Conservation (phyloP, 2,797 vertebrate genomes). For the Triplophysa yarkandensis region DNA sequence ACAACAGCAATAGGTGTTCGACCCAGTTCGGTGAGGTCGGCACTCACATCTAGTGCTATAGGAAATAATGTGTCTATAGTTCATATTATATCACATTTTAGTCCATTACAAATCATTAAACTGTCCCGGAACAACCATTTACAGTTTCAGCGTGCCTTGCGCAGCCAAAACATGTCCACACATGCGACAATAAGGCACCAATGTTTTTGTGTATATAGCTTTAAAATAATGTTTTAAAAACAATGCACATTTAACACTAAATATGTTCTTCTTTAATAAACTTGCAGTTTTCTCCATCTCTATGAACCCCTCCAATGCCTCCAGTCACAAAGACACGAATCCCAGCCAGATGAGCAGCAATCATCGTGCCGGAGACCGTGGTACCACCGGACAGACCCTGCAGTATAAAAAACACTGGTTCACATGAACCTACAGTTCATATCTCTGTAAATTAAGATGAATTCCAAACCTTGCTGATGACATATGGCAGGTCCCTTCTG, state of each 20-base stretch:
- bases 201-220: too few relatives aligned
- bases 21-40: conserved; percentile 89
- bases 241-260: neutral
- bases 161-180: too few relatives aligned
- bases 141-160: neutral
- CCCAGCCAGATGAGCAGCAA: conserved; percentile 81
- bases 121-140: neutral
- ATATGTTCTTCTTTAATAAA: neutral
- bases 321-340: conserved; percentile 88
- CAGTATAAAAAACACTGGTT: conserved; percentile 17
- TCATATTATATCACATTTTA: neutral
- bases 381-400: conserved; percentile 88
- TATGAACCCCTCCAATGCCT: conserved; percentile 89
- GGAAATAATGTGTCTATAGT: neutral
- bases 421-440: neutral
- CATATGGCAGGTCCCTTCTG: conserved; percentile 84
- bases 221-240: too few relatives aligned
- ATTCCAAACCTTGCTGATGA: conserved; percentile 81
- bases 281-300: conserved; percentile 86
- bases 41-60: conserved; percentile 87
- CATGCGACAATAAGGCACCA: too few relatives aligned
- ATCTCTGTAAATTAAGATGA: neutral
- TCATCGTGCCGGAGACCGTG: conserved; percentile 89
- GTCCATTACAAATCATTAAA: neutral
- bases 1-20: conserved; percentile 87